These are phyloP conservation scores for Troglohyphantes excavatus DNA, from an alignment of 2,888 invertebrate species.

Conservation along the genomic window DNA sequence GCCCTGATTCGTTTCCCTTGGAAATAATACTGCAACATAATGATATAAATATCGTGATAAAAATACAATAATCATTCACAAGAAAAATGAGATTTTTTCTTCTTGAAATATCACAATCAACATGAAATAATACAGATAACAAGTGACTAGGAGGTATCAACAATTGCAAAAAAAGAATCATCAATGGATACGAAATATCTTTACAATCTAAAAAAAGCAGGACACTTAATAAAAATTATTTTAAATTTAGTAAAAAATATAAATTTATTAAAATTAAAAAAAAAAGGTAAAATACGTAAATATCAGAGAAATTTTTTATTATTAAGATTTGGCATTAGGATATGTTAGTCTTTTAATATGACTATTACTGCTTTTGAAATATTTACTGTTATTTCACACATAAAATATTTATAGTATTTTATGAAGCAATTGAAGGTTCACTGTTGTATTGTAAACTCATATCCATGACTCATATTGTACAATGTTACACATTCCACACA, in stretches of 20 bases:
- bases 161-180: too few relatives aligned
- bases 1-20: slow-evolving; percentile 17
- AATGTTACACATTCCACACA: not conserved
- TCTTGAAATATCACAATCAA: not conserved
- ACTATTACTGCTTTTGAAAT: not conserved
- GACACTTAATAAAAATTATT: too few relatives aligned
- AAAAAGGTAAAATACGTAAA: not conserved
- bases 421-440: too few relatives aligned
- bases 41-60: slow-evolving; percentile 37
- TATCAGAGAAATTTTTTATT: not conserved
- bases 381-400: too few relatives aligned
- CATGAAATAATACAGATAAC: not conserved
- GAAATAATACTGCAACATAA: slow-evolving; percentile 45
- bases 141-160: slow-evolving; percentile 32
- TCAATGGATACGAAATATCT: too few relatives aligned
- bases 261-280: not conserved
- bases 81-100: slow-evolving; percentile 17
- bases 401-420: too few relatives aligned
- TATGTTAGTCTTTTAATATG: not conserved
- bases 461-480: not conserved
- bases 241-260: too few relatives aligned
- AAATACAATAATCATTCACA: not conserved
- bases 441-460: not conserved
- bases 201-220: too few relatives aligned
- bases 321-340: not conserved